Evolutionary conservation across 2,113 vertebrate species (phyloP).

Genomic region (Sprattus sprattus): DNA sequence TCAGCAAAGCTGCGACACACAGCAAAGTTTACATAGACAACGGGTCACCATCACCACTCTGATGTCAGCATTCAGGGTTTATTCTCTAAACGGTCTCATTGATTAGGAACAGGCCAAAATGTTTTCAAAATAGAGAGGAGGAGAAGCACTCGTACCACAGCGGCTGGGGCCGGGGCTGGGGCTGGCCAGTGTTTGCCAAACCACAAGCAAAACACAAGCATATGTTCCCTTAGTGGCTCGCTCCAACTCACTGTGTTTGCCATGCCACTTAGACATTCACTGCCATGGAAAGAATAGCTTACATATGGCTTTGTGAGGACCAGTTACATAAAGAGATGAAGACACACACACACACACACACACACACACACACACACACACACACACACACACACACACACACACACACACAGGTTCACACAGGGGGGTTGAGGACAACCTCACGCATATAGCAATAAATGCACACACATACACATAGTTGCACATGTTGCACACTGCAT

Average conservation of each 20-base stretch:
- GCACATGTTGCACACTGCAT: not conserved
- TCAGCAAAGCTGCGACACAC: not conserved
- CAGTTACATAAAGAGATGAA: not conserved
- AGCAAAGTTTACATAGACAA: not conserved
- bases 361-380: slow-evolving; percentile 18
- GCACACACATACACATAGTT: not conserved
- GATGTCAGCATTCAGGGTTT: not conserved
- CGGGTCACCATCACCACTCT: not conserved
- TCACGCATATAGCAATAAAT: not conserved
- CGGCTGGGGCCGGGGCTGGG: slow-evolving; percentile 12
- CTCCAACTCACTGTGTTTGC: slow-evolving; percentile 24
- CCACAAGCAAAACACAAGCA: slow-evolving; percentile 48
- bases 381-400: slow-evolving; percentile 7
- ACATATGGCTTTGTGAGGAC: not conserved
- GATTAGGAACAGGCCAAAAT: not conserved
- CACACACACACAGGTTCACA: slow-evolving; percentile 1
- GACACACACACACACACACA: slow-evolving; percentile 16
- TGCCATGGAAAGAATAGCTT: not conserved
- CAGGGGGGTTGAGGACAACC: not conserved
- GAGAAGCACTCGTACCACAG: slow-evolving; percentile 23
- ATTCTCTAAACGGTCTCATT: slow-evolving; percentile 23
- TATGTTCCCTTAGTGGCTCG: slow-evolving; percentile 41
- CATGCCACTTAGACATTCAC: not conserved
- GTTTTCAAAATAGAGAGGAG: not conserved
- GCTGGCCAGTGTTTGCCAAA: slow-evolving; percentile 42